These are phyloP conservation scores for Scartelaos histophorus DNA, from an alignment of 2,113 vertebrate genomes.

Conservation along the genomic window DNA sequence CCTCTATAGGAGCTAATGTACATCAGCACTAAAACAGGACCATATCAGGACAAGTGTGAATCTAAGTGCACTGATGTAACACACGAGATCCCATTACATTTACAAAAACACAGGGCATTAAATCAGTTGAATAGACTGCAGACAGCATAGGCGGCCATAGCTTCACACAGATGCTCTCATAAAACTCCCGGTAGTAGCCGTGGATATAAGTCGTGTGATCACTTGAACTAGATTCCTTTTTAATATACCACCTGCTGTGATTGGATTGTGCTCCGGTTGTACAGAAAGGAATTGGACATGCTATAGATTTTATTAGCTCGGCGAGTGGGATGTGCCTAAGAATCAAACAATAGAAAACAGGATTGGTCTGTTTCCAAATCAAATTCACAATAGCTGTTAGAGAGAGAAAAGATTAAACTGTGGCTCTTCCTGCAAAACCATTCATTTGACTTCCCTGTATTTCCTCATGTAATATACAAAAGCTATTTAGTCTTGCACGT, in stretches of 20 bases:
- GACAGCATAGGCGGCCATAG: not conserved
- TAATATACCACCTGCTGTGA: slow-evolving; percentile 3
- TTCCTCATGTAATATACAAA: not conserved
- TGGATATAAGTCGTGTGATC: not conserved
- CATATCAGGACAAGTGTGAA: not conserved
- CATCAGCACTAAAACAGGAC: not conserved
- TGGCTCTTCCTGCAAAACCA: slow-evolving; percentile 13
- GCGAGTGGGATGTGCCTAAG: not conserved
- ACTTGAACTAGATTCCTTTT: slow-evolving; percentile 7
- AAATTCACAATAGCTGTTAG: not conserved
- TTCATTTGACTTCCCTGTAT: not conserved
- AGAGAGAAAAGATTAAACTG: slow-evolving; percentile 14
- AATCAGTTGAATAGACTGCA: not conserved
- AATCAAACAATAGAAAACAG: slow-evolving; percentile 8
- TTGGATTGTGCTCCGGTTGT: not conserved
- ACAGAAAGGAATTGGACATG: slow-evolving; percentile 9
- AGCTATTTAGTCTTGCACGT: not conserved
- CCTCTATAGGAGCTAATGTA: too few species aligned
- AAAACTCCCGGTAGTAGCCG: not conserved
- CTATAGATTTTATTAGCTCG: slow-evolving; percentile 2
- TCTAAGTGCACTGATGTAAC: too few species aligned
- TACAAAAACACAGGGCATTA: too few species aligned
- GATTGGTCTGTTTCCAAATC: slow-evolving; percentile 11
- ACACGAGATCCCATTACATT: too few species aligned
- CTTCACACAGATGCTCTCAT: not conserved